phyloP scores from a whole-genome alignment of 2,797 vertebrate species.

The Menidia menidia region DNA sequence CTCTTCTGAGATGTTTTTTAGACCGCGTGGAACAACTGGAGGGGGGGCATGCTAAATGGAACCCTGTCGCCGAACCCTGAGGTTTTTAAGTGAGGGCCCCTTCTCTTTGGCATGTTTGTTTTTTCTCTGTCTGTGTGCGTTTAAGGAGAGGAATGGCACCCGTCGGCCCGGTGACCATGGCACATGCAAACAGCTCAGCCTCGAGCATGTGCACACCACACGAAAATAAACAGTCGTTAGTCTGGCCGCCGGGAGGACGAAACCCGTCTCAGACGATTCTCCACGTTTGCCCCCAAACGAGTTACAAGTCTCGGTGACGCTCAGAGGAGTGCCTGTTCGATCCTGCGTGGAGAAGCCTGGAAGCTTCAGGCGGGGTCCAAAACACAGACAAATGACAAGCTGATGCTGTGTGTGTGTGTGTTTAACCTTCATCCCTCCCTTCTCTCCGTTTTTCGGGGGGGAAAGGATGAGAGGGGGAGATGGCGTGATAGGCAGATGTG shows the following conservation, averaged over 20 bases:
- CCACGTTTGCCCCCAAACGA: neutral
- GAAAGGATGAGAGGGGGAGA: slow-evolving; percentile 43
- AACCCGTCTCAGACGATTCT: slow-evolving; percentile 23
- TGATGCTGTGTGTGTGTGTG: slow-evolving; percentile 49
- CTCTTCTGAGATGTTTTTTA: slow-evolving; percentile 4
- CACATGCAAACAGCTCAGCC: slow-evolving; percentile 41
- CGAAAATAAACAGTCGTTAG: slow-evolving; percentile 61
- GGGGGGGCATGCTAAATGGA: neutral
- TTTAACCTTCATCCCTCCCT: slow-evolving; percentile 61
- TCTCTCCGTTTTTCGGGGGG: neutral
- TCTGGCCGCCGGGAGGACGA: slow-evolving; percentile 43
- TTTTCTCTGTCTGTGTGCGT: slow-evolving; percentile 71
- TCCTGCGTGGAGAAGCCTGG: slow-evolving; percentile 22
- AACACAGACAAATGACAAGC: slow-evolving; percentile 56
- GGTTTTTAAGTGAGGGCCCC: slow-evolving; percentile 18
- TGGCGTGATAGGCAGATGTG: slow-evolving; percentile 67
- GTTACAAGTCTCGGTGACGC: slow-evolving; percentile 20
- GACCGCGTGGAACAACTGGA: neutral
- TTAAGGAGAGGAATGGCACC: slow-evolving; percentile 40
- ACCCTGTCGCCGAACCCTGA: neutral
- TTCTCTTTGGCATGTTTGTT: slow-evolving; percentile 64
- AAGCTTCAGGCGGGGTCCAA: slow-evolving; percentile 43
- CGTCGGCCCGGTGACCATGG: slow-evolving; percentile 48
- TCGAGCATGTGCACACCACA: slow-evolving; percentile 31
- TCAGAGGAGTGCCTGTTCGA: slow-evolving; percentile 11